Conservation (phyloP, 2,888 invertebrate genomes). For the Isoperla grammatica region DNA sequence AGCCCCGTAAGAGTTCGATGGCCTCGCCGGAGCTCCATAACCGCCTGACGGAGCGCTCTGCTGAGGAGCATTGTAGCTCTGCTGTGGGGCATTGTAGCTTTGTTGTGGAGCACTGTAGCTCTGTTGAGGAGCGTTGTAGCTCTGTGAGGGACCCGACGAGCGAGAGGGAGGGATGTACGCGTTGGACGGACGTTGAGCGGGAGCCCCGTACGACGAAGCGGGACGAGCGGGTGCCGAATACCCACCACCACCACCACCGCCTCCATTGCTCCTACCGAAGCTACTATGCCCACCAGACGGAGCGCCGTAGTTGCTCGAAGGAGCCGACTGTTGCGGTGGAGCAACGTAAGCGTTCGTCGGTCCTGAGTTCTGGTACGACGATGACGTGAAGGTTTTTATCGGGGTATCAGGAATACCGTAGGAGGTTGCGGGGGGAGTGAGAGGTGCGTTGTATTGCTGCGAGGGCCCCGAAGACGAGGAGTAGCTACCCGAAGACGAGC, state of each 20-base stretch:
- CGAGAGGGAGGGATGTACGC: conserved; percentile 27
- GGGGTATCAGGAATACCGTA: conserved; percentile 11
- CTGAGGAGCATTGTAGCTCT: conserved; percentile 18
- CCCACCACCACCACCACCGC: conserved; percentile 29
- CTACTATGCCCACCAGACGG: conserved; percentile 37
- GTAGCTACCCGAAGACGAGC: not conserved
- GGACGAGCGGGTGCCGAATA: not conserved
- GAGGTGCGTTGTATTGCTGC: not conserved
- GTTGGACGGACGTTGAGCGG: conserved; percentile 32
- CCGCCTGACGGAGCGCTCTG: not conserved
- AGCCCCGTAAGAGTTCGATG: conserved; percentile 8
- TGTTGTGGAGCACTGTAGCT: conserved; percentile 44
- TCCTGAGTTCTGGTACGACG: too few species aligned
- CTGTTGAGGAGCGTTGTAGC: conserved; percentile 22
- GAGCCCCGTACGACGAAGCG: conserved; percentile 38
- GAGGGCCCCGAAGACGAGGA: not conserved
- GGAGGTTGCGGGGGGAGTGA: not conserved
- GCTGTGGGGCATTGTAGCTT: conserved; percentile 42
- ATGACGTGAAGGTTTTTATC: not conserved
- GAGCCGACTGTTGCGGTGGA: conserved; percentile 43
- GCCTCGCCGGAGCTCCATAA: conserved; percentile 6
- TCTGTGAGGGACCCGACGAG: conserved; percentile 21
- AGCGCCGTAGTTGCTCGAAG: conserved; percentile 48
- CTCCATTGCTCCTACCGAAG: conserved; percentile 22
- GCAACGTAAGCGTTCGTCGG: too few species aligned